Percentiles rank a stretch among this genome's conserved stretches.
phyloP scores from a whole-genome alignment of 2,888 invertebrate species.

The Dione vanillae region DNA sequence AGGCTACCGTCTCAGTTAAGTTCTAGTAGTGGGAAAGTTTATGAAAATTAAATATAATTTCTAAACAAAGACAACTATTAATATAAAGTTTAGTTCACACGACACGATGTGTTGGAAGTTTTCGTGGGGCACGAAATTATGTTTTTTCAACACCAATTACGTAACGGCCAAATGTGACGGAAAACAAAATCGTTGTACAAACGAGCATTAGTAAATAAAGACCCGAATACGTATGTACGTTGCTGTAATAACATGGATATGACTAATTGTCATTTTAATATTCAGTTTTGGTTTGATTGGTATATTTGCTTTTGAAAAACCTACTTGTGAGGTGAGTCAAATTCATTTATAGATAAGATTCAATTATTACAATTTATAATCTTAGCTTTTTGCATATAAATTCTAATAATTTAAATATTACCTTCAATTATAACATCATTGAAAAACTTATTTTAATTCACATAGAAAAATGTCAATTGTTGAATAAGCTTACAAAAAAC shows the following conservation, averaged over 20 bases:
- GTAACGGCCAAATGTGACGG: constrained; percentile 67
- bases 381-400: neutral
- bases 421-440: constrained; percentile 5
- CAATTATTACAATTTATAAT: neutral
- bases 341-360: neutral
- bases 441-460: constrained; percentile 2
- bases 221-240: constrained; percentile 48
- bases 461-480: constrained; percentile 10
- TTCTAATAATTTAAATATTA: neutral
- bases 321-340: neutral
- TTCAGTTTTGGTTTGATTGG: constrained; percentile 9
- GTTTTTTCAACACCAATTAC: constrained; percentile 76
- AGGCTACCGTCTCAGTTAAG: neutral
- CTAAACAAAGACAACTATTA: constrained; percentile 72
- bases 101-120: constrained; percentile 62
- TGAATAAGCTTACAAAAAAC: constrained; percentile 16
- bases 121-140: constrained; percentile 72
- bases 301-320: neutral
- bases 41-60: constrained; percentile 73
- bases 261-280: constrained; percentile 33
- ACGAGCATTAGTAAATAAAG: constrained; percentile 49
- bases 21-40: constrained; percentile 57
- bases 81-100: constrained; percentile 73
- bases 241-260: constrained; percentile 56
- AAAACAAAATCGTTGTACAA: constrained; percentile 64